These are phyloP conservation scores for Labeo catla DNA, from an alignment of 2,113 vertebrate genomes.

Conservation along the genomic window DNA sequence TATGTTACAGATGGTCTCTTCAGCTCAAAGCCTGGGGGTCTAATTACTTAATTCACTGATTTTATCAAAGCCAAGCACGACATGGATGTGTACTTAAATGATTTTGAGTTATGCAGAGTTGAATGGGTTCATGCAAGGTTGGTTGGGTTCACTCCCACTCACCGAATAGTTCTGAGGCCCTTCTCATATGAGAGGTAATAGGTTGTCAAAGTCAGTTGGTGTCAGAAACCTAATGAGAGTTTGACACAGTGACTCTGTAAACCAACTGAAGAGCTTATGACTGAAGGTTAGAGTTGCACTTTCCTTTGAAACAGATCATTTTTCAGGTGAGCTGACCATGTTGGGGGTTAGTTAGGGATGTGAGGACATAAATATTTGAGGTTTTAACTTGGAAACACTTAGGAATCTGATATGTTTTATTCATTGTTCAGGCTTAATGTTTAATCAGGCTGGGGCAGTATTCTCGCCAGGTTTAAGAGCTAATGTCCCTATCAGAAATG, in stretches of 20 bases:
- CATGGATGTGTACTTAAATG: not conserved
- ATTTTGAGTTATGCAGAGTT: constrained; percentile 1
- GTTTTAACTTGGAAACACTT: constrained; percentile 16
- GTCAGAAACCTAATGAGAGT: constrained; percentile 34
- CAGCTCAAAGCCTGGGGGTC: not conserved
- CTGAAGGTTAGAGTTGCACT: not conserved
- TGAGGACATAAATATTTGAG: constrained; percentile 14
- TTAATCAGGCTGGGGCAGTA: not conserved
- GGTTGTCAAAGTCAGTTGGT: constrained; percentile 5
- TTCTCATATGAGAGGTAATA: not conserved
- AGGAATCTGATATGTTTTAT: constrained; percentile 13
- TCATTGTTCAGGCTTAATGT: constrained; percentile 14
- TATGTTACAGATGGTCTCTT: constrained; percentile 23
- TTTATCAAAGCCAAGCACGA: not conserved
- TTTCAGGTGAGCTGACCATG: not conserved
- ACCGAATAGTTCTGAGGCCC: not conserved
- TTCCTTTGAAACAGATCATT: not conserved
- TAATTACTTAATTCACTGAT: constrained; percentile 39
- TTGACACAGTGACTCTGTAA: constrained; percentile 11
- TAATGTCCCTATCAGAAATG: not conserved
- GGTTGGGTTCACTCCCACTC: not conserved
- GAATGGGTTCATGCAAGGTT: not conserved
- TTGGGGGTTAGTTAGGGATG: not conserved
- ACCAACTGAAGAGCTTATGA: not conserved
- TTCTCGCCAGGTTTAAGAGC: not conserved